Percentiles rank a stretch among this genome's conserved stretches.
phyloP scores from a whole-genome alignment of 1,140 invertebrate species.

The Brachionus calyciflorus region DNA sequence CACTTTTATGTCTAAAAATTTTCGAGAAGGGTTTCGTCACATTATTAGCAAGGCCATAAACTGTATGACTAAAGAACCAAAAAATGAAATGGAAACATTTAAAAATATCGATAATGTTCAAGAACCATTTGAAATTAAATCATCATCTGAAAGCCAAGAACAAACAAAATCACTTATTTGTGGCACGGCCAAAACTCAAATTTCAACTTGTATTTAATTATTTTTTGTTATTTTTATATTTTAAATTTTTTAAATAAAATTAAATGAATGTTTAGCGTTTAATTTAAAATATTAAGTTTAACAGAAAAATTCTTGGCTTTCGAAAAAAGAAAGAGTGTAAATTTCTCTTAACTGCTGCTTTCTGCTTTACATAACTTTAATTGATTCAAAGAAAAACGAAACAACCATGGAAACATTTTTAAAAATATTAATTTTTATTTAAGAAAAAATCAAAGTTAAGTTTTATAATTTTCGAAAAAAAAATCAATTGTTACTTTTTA shows the following conservation, averaged over 20 bases:
- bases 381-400: too few species aligned
- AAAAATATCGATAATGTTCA: background rate
- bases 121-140: background rate
- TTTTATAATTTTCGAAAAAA: slow-evolving; percentile 4
- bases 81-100: background rate
- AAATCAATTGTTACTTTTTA: slow-evolving; percentile 15
- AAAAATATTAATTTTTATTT: too few species aligned
- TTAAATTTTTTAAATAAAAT: background rate
- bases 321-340: too few species aligned
- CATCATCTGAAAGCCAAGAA: slow-evolving; percentile 23
- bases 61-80: background rate
- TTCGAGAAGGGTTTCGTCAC: slow-evolving; percentile 67
- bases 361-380: too few species aligned
- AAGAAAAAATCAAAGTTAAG: too few species aligned
- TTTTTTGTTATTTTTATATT: background rate
- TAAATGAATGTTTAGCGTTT: background rate
- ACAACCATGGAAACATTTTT: too few species aligned
- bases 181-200: slow-evolving; percentile 13
- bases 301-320: too few species aligned
- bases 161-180: slow-evolving; percentile 9
- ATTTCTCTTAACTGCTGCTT: too few species aligned
- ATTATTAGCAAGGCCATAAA: slow-evolving; percentile 49
- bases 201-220: background rate
- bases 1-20: slow-evolving; percentile 77
- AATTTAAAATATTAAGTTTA: background rate